Evolutionary conservation across 2,797 vertebrate species (phyloP).

Genomic region (Phrynocephalus forsythii): DNA sequence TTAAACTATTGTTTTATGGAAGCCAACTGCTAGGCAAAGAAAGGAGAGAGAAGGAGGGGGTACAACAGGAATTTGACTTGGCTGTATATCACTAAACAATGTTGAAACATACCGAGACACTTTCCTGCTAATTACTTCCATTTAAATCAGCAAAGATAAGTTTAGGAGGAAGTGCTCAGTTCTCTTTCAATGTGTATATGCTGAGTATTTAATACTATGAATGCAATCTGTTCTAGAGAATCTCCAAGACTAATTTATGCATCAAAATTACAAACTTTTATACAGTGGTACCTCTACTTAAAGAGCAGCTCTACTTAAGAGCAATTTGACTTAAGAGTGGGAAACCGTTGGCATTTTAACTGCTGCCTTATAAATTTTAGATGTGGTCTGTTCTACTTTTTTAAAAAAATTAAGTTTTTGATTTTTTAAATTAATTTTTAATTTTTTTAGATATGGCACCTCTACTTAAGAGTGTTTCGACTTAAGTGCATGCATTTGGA

Average conservation of each 20-base stretch:
- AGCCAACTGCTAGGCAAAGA: not conserved
- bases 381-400: too few species aligned
- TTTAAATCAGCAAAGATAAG: not conserved
- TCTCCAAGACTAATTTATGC: not conserved
- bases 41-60: too few species aligned
- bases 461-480: too few species aligned
- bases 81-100: not conserved
- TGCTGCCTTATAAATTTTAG: too few species aligned
- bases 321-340: too few species aligned
- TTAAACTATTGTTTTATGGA: not conserved
- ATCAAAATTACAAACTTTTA: not conserved
- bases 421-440: too few species aligned
- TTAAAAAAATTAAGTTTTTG: too few species aligned
- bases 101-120: not conserved
- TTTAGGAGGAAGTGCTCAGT: not conserved
- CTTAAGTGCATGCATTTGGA: too few species aligned
- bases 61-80: not conserved
- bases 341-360: too few species aligned
- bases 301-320: too few species aligned
- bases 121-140: not conserved
- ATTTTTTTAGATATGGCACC: too few species aligned
- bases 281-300: too few species aligned
- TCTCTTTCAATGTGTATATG: not conserved
- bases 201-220: not conserved
- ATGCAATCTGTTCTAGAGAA: not conserved